phyloP scores from a whole-genome alignment of 2,888 invertebrate genomes.

The Coenonympha glycerion region DNA sequence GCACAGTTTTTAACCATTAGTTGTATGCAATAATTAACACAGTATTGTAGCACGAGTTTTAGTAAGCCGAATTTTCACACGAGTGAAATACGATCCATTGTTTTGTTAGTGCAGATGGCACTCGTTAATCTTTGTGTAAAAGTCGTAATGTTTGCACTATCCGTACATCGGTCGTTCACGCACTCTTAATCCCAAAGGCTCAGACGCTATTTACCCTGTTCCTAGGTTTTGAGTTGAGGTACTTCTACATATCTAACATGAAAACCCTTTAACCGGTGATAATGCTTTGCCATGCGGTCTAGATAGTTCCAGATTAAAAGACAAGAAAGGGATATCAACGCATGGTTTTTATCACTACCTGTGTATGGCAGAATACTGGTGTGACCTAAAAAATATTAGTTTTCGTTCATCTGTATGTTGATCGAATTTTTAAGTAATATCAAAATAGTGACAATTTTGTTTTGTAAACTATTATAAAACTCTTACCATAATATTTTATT shows the following conservation, averaged over 20 bases:
- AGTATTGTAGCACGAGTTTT: background rate
- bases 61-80: background rate
- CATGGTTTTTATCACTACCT: background rate
- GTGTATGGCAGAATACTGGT: no score
- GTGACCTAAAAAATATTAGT: no score
- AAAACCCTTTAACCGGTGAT: conserved; percentile 2
- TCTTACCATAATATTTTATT: no score
- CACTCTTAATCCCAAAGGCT: background rate
- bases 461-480: no score
- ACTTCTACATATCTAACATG: conserved; percentile 7
- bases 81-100: background rate
- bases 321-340: background rate
- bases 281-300: conserved; percentile 3
- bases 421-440: no score
- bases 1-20: no score
- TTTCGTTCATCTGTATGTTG: no score
- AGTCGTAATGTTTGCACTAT: conserved; percentile 7
- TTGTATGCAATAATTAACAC: no score
- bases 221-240: background rate
- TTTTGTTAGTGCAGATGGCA: conserved; percentile 7
- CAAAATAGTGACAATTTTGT: no score
- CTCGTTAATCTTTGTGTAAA: conserved; percentile 16
- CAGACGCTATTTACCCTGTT: conserved; percentile 7
- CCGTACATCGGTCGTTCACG: conserved; percentile 5
- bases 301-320: background rate